These are phyloP conservation scores for Tichodroma muraria DNA, from an alignment of 2,113 vertebrate species.

Conservation along the genomic window DNA sequence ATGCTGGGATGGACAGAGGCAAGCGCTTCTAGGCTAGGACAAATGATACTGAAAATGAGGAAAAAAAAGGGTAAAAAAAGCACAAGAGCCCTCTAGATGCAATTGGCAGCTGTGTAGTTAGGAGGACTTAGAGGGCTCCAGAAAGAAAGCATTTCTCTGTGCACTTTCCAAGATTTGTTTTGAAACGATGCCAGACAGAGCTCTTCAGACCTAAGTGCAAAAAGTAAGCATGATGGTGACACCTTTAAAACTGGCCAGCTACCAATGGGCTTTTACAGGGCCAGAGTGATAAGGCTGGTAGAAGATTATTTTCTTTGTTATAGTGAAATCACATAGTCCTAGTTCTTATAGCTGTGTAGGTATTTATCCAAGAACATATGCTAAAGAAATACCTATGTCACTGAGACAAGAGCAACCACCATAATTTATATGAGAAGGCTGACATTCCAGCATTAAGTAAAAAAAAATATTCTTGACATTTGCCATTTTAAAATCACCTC, in stretches of 20 bases:
- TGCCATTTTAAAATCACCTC: slow-evolving; percentile 54
- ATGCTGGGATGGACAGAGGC: not conserved
- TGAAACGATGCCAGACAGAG: slow-evolving; percentile 71
- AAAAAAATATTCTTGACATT: not conserved
- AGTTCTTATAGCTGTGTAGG: slow-evolving; percentile 13
- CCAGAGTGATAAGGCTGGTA: not conserved
- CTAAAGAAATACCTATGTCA: slow-evolving; percentile 40
- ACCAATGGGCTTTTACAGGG: slow-evolving; percentile 12
- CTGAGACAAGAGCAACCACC: not conserved
- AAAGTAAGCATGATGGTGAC: slow-evolving; percentile 53
- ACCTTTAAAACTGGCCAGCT: slow-evolving; percentile 52
- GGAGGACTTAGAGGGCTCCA: slow-evolving; percentile 44
- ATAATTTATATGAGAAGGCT: slow-evolving; percentile 30
- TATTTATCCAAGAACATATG: slow-evolving; percentile 35
- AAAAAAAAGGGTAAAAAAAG: not conserved
- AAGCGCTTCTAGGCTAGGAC: not conserved
- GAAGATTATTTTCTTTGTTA: not conserved
- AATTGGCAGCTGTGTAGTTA: slow-evolving; percentile 1
- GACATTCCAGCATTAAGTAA: slow-evolving; percentile 20
- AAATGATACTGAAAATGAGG: not conserved
- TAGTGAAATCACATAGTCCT: slow-evolving; percentile 21
- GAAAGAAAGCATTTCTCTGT: slow-evolving; percentile 67
- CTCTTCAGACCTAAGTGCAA: slow-evolving; percentile 70
- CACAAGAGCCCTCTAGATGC: not conserved
- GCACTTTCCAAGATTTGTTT: slow-evolving; percentile 69